Conservation (phyloP, 2,888 invertebrate genomes). For the Trachelus stipa region DNA sequence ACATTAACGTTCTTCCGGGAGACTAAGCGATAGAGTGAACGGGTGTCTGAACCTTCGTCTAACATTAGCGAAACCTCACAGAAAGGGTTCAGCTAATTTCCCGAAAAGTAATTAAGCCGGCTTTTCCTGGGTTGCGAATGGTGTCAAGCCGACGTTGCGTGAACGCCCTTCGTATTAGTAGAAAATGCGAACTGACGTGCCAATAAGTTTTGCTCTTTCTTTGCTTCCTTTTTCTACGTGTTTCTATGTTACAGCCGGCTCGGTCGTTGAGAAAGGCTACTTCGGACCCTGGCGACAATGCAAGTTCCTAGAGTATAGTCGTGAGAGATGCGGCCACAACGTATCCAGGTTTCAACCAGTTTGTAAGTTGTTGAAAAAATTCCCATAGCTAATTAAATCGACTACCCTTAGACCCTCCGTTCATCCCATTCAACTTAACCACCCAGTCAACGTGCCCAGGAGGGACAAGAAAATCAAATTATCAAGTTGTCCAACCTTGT, state of each 20-base stretch:
- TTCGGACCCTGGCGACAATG: conserved; percentile 91
- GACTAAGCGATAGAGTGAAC: not conserved
- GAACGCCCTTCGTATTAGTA: not conserved
- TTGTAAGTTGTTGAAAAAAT: conserved; percentile 71
- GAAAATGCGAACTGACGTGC: not conserved
- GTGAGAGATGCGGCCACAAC: conserved; percentile 84
- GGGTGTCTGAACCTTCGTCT: not conserved
- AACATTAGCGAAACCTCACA: not conserved
- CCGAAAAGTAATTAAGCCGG: not conserved
- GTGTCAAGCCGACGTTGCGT: not conserved
- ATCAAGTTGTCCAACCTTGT: conserved; percentile 33
- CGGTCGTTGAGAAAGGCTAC: conserved; percentile 82
- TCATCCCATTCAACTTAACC: not conserved
- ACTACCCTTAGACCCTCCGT: not conserved
- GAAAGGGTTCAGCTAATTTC: not conserved
- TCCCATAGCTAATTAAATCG: not conserved
- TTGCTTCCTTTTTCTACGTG: not conserved
- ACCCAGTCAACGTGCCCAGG: not conserved
- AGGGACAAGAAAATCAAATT: conserved; percentile 1
- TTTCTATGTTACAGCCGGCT: conserved; percentile 70
- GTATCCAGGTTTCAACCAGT: conserved; percentile 83
- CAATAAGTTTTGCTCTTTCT: not conserved
- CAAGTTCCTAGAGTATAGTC: conserved; percentile 82
- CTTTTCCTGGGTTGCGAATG: not conserved
- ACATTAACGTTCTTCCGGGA: not conserved